Evolutionary conservation across 2,797 vertebrate species (phyloP).

Genomic region (Sebastiscus albofasciatus): DNA sequence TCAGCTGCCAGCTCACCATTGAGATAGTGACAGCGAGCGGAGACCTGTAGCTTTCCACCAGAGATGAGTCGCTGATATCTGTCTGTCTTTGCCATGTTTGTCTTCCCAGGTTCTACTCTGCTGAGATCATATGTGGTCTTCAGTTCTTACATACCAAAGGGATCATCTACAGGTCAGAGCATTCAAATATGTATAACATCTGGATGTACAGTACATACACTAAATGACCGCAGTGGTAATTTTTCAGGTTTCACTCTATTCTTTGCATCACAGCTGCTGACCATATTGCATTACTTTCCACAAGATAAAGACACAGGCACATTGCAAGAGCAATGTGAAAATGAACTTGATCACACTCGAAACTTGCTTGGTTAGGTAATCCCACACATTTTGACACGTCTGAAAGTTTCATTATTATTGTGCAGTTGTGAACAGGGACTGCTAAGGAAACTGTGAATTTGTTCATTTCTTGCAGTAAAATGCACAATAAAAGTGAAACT

Average conservation of each 20-base stretch:
- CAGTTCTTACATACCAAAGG: conserved; percentile 97
- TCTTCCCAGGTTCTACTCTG: conserved; percentile 92
- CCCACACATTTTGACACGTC: conserved; percentile 36
- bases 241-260: neutral
- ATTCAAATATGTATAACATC: conserved; percentile 3
- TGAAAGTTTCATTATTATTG: conserved; percentile 35
- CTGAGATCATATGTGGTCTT: conserved; percentile 95
- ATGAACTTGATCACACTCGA: conserved; percentile 18
- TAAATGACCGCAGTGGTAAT: neutral
- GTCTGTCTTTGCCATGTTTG: conserved; percentile 20
- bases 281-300: neutral
- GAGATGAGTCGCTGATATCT: conserved; percentile 29
- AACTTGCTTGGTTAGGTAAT: conserved; percentile 44
- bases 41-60: conserved; percentile 20
- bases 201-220: neutral
- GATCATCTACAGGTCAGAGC: conserved; percentile 95
- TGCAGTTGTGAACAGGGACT: conserved; percentile 29
- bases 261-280: neutral
- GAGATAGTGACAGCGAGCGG: neutral
- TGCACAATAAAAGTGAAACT: neutral
- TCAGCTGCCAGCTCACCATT: conserved; percentile 29
- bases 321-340: conserved; percentile 23
- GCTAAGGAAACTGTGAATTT: conserved; percentile 8
- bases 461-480: neutral
- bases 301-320: neutral